Evolutionary conservation across 2,797 vertebrate species (phyloP).

Genomic region (Centroberyx gerrardi): DNA sequence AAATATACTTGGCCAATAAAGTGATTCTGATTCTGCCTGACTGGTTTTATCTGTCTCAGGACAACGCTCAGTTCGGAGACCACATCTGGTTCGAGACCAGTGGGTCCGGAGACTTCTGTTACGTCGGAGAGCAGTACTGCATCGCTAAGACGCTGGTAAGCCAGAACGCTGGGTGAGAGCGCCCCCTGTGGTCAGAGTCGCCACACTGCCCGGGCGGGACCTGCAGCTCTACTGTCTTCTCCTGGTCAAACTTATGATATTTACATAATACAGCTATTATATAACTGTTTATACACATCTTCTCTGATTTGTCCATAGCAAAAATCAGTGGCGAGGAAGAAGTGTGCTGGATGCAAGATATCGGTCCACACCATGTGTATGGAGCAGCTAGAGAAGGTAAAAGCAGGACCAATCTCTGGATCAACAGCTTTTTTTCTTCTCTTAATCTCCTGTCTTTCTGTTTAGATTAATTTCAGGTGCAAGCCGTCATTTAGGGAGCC

Average conservation of each 20-base stretch:
- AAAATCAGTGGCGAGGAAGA: conserved; percentile 93
- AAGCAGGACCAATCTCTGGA: background rate
- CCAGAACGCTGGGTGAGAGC: conserved; percentile 16
- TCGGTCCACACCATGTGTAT: conserved; percentile 94
- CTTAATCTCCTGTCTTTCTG: background rate
- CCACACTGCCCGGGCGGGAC: background rate
- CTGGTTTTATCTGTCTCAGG: conserved; percentile 79
- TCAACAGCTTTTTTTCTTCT: background rate
- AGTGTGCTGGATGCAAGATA: conserved; percentile 97
- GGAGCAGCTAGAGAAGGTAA: conserved; percentile 96
- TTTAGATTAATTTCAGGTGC: conserved; percentile 97
- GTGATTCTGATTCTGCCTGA: no score
- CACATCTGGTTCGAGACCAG: conserved; percentile 98
- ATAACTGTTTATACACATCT: background rate
- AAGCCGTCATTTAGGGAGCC: conserved; percentile 97
- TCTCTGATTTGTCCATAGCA: conserved; percentile 82
- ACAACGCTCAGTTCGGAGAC: conserved; percentile 93
- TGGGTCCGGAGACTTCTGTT: conserved; percentile 96
- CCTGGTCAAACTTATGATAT: no score
- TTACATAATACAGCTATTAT: background rate
- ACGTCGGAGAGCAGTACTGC: conserved; percentile 95
- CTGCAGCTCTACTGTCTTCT: no score
- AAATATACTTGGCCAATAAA: no score
- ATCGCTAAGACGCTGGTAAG: conserved; percentile 94
- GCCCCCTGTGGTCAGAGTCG: conserved; percentile 31